Base-by-base conservation (phyloP, 2,113 vertebrate genomes). In the Redunca redunca region DNA sequence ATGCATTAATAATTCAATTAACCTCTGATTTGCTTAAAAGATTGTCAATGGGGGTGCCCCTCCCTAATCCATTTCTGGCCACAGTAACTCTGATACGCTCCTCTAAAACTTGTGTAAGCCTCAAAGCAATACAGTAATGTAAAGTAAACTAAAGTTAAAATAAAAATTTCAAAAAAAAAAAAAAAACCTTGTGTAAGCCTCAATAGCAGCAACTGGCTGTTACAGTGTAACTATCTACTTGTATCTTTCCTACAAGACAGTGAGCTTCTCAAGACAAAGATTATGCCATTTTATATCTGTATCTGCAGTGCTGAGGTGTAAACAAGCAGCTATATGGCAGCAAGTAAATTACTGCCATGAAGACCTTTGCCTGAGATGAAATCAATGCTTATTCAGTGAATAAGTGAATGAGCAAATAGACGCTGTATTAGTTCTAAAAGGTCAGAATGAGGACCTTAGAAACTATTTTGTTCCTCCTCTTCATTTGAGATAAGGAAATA, bases 301-400 rank as follows among this genome's bases (percentile, higher is more conserved):
- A 19, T 96, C 16, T 40, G 36, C 36, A 94, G 43, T 77, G 7
- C 50, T 86, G 78, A 92, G 81, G 88, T 94, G 7, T 43, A 98
- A 93, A 83, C 90, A 95, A 88, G 93, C 58, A 95, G 77, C 90
- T 90, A 67, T 7, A 58, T 7, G 17, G 30, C n/a, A 67, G 33
- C 19, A 81, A 95, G 30, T 86, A 96, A 91, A 89, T 94, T 92
- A 87, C 36, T 48, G 3, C n/a, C 52, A 57, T 80, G 60, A 30
- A 96, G 78, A 88, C 81, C 77, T 91, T 48, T 50, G 46, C 55
- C 62, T 53, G 33, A 33, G 78, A 64, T 95, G 33, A 92, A 97
- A 94, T 96, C 90, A 96, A n/a, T 84, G 92, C 28, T 60, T 94
- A 91, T 7, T 93, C 62, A 74, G 19, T 83, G 33, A 89, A 94